Percentiles rank a stretch among this genome's conserved stretches.
phyloP scores from a whole-genome alignment of 2,797 vertebrate genomes.

The Hippocampus kuda region DNA sequence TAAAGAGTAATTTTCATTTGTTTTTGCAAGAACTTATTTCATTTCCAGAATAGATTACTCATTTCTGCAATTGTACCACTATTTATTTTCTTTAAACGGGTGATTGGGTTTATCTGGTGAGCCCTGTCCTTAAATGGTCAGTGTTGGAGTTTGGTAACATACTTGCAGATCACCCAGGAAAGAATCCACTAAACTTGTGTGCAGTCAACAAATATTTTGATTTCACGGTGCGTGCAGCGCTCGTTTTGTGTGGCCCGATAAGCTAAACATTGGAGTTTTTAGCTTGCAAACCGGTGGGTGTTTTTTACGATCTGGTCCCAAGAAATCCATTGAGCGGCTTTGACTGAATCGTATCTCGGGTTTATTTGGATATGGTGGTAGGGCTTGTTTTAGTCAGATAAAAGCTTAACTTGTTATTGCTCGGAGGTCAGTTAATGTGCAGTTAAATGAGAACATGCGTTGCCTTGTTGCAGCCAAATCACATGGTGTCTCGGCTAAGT shows the following conservation, averaged over 20 bases:
- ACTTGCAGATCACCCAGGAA: conserved; percentile 21
- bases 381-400: conserved; percentile 64
- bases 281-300: conserved; percentile 44
- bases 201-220: conserved; percentile 55
- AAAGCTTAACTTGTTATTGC: conserved; percentile 70
- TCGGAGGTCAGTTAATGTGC: conserved; percentile 64
- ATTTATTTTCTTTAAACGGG: too few relatives aligned
- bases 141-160: conserved; percentile 30
- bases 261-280: conserved; percentile 54
- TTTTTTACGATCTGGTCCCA: conserved; percentile 28
- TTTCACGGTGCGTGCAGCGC: conserved; percentile 26
- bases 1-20: not conserved
- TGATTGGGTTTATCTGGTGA: not conserved
- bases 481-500: conserved; percentile 63
- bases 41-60: conserved; percentile 23
- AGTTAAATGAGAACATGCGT: conserved; percentile 60
- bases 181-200: conserved; percentile 26
- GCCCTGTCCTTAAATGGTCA: not conserved
- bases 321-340: conserved; percentile 37
- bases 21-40: not conserved
- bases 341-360: conserved; percentile 50
- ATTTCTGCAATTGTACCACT: conserved; percentile 8
- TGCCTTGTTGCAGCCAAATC: conserved; percentile 58
- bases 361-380: conserved; percentile 60
- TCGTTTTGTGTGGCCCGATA: conserved; percentile 38